These are phyloP conservation scores for Dryocosmus kuriphilus DNA, from an alignment of 2,888 invertebrate species.

Conservation along the genomic window DNA sequence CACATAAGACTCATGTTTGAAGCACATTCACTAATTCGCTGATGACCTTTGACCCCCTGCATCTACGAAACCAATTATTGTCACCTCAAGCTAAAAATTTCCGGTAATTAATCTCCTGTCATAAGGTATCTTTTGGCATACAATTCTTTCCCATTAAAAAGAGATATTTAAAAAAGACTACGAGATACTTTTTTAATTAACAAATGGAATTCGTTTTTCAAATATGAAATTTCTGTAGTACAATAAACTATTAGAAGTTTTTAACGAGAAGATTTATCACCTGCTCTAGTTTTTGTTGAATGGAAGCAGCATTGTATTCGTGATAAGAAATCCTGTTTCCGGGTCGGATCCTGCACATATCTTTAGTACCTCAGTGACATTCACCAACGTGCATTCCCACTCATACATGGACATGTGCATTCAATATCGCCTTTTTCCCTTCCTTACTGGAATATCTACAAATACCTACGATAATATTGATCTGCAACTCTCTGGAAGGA, in stretches of 20 bases:
- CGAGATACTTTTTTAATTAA: no score
- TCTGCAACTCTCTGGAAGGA: slow-evolving; percentile 57
- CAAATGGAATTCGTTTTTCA: no score
- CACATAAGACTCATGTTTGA: no score
- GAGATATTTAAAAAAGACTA: no score
- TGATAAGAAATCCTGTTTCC: slow-evolving; percentile 57
- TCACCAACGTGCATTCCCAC: slow-evolving; percentile 55
- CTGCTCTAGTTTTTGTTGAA: slow-evolving; percentile 12
- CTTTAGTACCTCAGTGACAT: slow-evolving; percentile 57
- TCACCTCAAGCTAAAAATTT: no score
- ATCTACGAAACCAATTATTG: no score
- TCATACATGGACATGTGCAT: slow-evolving; percentile 54
- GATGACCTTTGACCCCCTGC: no score
- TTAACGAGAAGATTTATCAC: slow-evolving; percentile 15
- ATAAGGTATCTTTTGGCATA: no score
- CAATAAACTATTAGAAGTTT: background rate
- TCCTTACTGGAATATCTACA: slow-evolving; percentile 58
- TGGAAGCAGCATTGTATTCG: slow-evolving; percentile 52
- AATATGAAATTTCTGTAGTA: no score
- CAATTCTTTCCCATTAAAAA: no score
- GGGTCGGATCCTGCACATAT: slow-evolving; percentile 55
- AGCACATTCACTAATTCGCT: no score
- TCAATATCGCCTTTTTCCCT: slow-evolving; percentile 57
- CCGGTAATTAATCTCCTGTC: no score
- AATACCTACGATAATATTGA: slow-evolving; percentile 63